A percentile compares a stretch with the other conserved stretches of the same genome.
Conservation (phyloP, 2,113 vertebrate genomes). For the Oncorhynchus keta region DNA sequence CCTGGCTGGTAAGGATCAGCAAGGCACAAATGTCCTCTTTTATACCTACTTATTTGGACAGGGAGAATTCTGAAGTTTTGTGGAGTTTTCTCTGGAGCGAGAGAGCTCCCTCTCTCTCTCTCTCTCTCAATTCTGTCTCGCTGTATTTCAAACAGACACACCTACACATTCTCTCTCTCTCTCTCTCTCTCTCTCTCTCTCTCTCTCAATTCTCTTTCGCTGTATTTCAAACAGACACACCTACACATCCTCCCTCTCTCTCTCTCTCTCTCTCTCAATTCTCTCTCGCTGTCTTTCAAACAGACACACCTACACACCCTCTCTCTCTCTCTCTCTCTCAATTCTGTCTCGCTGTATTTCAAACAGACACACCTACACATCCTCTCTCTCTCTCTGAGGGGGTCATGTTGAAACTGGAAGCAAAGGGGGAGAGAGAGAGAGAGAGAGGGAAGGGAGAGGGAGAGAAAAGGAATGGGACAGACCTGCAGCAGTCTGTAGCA, state of each 20-base stretch:
- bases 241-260: no score
- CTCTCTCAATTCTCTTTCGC: no score
- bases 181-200: no score
- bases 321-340: no score
- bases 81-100: slow-evolving; percentile 1
- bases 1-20: slow-evolving; percentile 47
- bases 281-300: no score
- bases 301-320: no score
- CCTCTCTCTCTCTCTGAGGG: background rate
- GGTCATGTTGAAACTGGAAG: background rate
- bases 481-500: background rate
- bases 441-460: background rate
- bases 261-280: no score
- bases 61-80: slow-evolving; percentile 57
- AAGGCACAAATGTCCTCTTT: slow-evolving; percentile 53
- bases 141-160: background rate
- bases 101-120: background rate
- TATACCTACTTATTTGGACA: slow-evolving; percentile 75
- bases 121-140: slow-evolving; percentile 8
- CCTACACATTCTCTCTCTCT: no score
- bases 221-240: no score
- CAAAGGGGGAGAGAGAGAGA: background rate
- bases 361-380: no score
- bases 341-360: no score
- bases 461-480: background rate